Percentiles rank a stretch among this genome's conserved stretches.
These are phyloP conservation scores for Larimichthys crocea DNA, from an alignment of 2,113 vertebrate species.

Conservation along the genomic window DNA sequence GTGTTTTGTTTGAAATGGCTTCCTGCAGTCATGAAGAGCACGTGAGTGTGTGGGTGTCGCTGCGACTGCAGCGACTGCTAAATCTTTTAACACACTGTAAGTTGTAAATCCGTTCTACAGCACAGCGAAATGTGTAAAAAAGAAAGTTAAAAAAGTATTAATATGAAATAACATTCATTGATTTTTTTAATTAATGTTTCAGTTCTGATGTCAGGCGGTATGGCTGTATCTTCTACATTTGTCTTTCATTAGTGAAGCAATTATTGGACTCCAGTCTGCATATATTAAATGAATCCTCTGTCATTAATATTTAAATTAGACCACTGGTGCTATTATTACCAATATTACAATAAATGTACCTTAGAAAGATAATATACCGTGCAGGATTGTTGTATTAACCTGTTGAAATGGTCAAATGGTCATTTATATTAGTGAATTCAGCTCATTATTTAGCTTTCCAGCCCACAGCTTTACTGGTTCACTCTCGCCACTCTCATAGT, in stretches of 20 bases:
- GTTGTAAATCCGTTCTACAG: slow-evolving; percentile 17
- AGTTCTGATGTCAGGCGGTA: background rate
- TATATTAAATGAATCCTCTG: background rate
- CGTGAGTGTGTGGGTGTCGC: slow-evolving; percentile 30
- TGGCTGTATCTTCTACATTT: background rate
- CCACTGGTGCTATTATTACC: background rate
- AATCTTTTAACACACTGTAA: slow-evolving; percentile 47
- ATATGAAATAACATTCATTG: background rate
- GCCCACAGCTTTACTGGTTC: too few relatives aligned
- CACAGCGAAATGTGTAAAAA: background rate
- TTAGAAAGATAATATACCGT: background rate
- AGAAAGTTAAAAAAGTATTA: too few relatives aligned
- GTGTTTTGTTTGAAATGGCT: slow-evolving; percentile 16
- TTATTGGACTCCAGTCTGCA: background rate
- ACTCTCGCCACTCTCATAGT: too few relatives aligned
- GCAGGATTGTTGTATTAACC: background rate
- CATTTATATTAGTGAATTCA: too few relatives aligned
- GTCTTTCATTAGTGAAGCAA: background rate
- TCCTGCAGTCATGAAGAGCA: slow-evolving; percentile 37
- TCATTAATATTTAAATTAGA: slow-evolving; percentile 5
- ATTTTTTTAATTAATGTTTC: background rate
- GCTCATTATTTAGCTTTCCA: too few relatives aligned
- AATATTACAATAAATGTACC: background rate
- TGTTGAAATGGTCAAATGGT: too few relatives aligned
- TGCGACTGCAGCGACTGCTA: background rate